Evolutionary conservation across 2,113 vertebrate genomes (phyloP).

Genomic region (Istiophorus platypterus): DNA sequence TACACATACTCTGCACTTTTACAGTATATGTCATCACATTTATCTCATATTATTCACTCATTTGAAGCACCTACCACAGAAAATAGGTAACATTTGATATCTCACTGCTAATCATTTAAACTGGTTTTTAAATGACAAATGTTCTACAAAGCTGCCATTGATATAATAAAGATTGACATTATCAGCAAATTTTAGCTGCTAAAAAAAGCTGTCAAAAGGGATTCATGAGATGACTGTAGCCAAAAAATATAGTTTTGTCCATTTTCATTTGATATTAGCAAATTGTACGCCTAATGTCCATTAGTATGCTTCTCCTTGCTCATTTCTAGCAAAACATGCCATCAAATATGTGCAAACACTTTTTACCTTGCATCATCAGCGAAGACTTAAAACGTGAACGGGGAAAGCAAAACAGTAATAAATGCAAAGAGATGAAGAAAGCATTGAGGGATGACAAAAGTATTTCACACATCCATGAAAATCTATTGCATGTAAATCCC

Average conservation of each 20-base stretch:
- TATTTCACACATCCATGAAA: conserved; percentile 46
- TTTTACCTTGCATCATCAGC: conserved; percentile 22
- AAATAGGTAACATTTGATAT: conserved; percentile 1
- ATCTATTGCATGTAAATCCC: conserved; percentile 42
- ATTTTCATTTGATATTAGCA: conserved; percentile 20
- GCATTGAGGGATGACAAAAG: conserved; percentile 22
- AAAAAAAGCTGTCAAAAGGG: conserved; percentile 57
- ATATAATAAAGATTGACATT: conserved; percentile 58
- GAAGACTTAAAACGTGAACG: too few relatives aligned
- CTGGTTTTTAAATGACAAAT: conserved; percentile 33
- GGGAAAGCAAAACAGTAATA: conserved; percentile 11
- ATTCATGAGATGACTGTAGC: conserved; percentile 44
- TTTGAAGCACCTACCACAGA: not conserved
- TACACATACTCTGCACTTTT: not conserved
- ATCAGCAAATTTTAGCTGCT: conserved; percentile 59
- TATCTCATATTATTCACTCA: not conserved
- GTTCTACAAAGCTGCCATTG: conserved; percentile 51
- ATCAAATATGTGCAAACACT: conserved; percentile 7
- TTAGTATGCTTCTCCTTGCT: not conserved
- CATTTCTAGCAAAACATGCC: not conserved
- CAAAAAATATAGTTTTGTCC: conserved; percentile 13
- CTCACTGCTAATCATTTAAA: conserved; percentile 32
- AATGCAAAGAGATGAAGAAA: conserved; percentile 15
- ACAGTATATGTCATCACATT: conserved; percentile 2
- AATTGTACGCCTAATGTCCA: not conserved